Evolutionary conservation across 2,888 invertebrate species (phyloP).

Genomic region (Holacanthella duospinosa): DNA sequence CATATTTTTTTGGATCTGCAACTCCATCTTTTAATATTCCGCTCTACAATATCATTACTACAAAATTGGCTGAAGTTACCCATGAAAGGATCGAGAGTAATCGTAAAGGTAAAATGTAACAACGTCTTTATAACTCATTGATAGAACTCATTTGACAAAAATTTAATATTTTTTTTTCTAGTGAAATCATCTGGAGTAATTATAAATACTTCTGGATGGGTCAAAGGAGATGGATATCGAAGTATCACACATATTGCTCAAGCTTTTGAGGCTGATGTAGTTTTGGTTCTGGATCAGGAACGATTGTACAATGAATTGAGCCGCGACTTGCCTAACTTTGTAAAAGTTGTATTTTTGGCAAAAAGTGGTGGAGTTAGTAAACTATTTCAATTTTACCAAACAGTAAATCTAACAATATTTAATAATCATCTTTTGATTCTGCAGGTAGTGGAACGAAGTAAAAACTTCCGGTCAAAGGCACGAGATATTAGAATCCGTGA

Average conservation of each 20-base stretch:
- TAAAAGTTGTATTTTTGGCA: constrained; percentile 80
- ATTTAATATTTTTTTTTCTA: constrained; percentile 40
- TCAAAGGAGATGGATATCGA: constrained; percentile 81
- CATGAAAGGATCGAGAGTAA: constrained; percentile 73
- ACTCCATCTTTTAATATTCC: constrained; percentile 63
- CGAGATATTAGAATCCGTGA: constrained; percentile 74
- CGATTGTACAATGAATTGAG: constrained; percentile 86
- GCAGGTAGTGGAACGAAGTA: constrained; percentile 75
- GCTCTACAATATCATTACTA: constrained; percentile 71
- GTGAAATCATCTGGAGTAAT: constrained; percentile 79
- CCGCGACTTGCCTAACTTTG: constrained; percentile 84
- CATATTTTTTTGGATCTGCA: constrained; percentile 87
- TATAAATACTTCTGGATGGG: constrained; percentile 97
- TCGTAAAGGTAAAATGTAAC: constrained; percentile 59
- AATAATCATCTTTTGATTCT: constrained; percentile 1
- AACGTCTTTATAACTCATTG: neutral
- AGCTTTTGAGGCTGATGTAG: constrained; percentile 85
- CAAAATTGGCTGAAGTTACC: constrained; percentile 74
- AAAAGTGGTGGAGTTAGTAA: constrained; percentile 87
- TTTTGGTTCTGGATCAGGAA: constrained; percentile 92
- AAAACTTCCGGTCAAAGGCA: constrained; percentile 57
- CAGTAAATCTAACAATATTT: neutral
- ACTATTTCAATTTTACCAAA: neutral
- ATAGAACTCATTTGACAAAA: neutral
- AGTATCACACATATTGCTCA: constrained; percentile 77